Conservation (phyloP, 2,113 vertebrate genomes). For the Mormyrus lacerda region DNA sequence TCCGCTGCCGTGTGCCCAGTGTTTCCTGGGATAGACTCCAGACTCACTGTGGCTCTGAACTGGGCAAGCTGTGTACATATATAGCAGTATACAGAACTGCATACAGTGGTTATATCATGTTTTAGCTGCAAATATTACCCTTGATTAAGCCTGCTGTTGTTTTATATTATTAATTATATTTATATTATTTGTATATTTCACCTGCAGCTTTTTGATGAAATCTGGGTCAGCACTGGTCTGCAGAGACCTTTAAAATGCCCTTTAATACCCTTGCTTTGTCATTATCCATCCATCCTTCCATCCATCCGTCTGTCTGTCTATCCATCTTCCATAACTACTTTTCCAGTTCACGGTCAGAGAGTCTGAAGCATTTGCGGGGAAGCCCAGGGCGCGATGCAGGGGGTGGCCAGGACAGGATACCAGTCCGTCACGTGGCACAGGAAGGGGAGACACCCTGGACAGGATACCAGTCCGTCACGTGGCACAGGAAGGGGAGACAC, state of each 20-base stretch:
- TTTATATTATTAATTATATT: neutral
- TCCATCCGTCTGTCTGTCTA: neutral
- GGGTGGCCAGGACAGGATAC: neutral
- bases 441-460: too few relatives aligned
- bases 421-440: neutral
- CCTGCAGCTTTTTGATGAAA: neutral
- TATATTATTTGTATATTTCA: neutral
- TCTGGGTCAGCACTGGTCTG: neutral
- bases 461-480: neutral
- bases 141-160: neutral
- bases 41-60: neutral
- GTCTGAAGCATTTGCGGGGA: neutral
- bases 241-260: neutral
- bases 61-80: neutral
- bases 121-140: neutral
- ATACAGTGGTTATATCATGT: neutral
- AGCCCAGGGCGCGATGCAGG: neutral
- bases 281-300: neutral
- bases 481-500: too few relatives aligned
- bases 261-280: neutral
- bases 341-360: neutral
- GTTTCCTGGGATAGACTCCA: neutral
- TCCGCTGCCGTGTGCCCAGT: neutral
- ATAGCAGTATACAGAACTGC: neutral
- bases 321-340: neutral